Evolutionary conservation across 2,888 invertebrate species (phyloP), one percentile per base, ranked within the genome.

Genomic region (Trissolcus japonicus): DNA sequence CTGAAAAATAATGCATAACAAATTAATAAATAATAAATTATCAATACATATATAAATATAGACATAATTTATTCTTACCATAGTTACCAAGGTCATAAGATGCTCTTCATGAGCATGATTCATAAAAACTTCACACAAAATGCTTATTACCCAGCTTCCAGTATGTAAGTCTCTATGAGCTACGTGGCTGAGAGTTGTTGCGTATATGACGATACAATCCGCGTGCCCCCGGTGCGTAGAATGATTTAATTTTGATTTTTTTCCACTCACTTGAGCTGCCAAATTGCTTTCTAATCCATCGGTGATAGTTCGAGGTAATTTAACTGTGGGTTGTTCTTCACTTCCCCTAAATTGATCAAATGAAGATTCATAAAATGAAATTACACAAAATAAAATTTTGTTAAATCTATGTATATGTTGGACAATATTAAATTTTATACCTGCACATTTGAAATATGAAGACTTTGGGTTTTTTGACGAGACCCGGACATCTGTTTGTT

Each of bases 91-190:
- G 55, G 87, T 86, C n/a, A 74, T 78, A 14, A 89, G 13, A 67
- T 86, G 86, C 21, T 54, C 59, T 6, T 81, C 71, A 21, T 77
- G 71, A 7, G 89, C 87, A 65, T 86, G 72, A 25, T 84, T 85
- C 89, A 89, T 89, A 19, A 92, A 85, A 19, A 91, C 90, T 63
- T 89, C 88, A 79, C 91, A 91, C 51, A 92, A 83, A 13, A 91
- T 90, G 83, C 92, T 92, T 56, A 92, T 90, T 78, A 91, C 92
- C 92, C 92, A 92, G 6, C 92, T 91, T 0, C 92, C 92, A 60
- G 89, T 90, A 62, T 85, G 82, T 29, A 85, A 89, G 81, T 92
- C 91, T n/a, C 92, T 85, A 89, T 91, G 92, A 1, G 92, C 90
- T 76, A 89, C 91, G 76, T 90, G 89, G 61, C 91, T 91, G 86